Evolutionary conservation across 2,797 vertebrate species (phyloP).

Genomic region (Paratrypauchen microcephalus): DNA sequence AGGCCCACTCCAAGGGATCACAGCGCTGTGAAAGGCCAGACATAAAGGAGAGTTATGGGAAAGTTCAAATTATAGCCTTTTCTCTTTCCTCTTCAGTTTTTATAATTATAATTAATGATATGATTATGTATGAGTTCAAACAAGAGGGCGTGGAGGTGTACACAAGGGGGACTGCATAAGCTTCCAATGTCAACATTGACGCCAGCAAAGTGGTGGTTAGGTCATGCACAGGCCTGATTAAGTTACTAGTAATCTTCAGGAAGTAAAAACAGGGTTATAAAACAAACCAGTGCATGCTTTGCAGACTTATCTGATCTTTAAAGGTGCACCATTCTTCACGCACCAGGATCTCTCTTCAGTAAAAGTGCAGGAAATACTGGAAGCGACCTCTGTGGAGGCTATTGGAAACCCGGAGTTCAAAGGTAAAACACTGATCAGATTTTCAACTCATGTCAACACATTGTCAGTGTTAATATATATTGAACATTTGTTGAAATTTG

Average conservation of each 20-base stretch:
- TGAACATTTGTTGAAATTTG: neutral
- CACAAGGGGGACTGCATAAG: neutral
- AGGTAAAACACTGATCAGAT: slow-evolving; percentile 62
- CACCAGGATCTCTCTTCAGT: slow-evolving; percentile 65
- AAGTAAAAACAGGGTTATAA: slow-evolving; percentile 30
- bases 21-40: neutral
- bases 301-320: neutral
- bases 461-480: neutral
- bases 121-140: slow-evolving; percentile 11
- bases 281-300: slow-evolving; percentile 12
- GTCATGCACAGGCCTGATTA: slow-evolving; percentile 32
- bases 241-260: slow-evolving; percentile 48
- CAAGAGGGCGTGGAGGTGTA: neutral
- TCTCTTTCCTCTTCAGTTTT: no score
- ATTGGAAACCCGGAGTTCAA: slow-evolving; percentile 80
- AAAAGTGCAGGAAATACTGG: slow-evolving; percentile 80
- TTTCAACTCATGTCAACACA: neutral
- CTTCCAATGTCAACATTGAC: slow-evolving; percentile 15
- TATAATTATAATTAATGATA: neutral
- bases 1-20: slow-evolving; percentile 42
- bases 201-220: slow-evolving; percentile 31
- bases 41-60: neutral
- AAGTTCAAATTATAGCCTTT: slow-evolving; percentile 3
- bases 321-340: slow-evolving; percentile 11
- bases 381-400: slow-evolving; percentile 76